phyloP scores from a whole-genome alignment of 2,113 vertebrate genomes.

The Corythoichthys haematopterus region DNA sequence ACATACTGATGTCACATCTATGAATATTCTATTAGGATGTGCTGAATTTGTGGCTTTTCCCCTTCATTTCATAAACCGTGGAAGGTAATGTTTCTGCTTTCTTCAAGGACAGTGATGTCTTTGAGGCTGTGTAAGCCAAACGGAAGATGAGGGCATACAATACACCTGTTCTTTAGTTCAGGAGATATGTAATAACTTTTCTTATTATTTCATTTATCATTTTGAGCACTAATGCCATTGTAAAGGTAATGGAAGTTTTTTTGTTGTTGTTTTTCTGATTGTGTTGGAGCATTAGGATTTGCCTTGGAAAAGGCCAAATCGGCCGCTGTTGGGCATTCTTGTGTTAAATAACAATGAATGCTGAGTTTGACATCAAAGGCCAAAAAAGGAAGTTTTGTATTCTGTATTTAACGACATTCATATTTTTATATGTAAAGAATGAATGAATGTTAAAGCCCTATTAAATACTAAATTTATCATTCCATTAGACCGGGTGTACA shows the following conservation, averaged over 20 bases:
- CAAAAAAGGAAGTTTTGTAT: not conserved
- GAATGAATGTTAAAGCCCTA: no score
- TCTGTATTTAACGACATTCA: no score
- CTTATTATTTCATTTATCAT: not conserved
- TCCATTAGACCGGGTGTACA: no score
- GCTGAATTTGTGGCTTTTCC: constrained; percentile 24
- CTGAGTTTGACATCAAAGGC: not conserved
- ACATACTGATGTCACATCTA: constrained; percentile 12
- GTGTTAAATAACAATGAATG: not conserved
- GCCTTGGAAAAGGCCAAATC: no score
- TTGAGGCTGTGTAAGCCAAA: constrained; percentile 19
- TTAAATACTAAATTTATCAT: no score
- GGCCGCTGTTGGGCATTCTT: no score
- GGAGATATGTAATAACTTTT: not conserved
- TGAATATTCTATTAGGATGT: constrained; percentile 50
- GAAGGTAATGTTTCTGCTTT: constrained; percentile 34
- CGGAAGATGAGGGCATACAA: constrained; percentile 24
- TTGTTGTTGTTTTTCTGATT: no score
- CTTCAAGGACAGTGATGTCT: constrained; percentile 24
- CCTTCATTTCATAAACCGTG: constrained; percentile 30
- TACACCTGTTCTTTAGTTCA: constrained; percentile 15
- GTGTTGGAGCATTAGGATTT: no score
- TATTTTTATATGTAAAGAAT: no score
- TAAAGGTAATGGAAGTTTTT: not conserved
- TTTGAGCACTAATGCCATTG: not conserved